Evolutionary conservation across 2,797 vertebrate species (phyloP).

Genomic region (Dermochelys coriacea): DNA sequence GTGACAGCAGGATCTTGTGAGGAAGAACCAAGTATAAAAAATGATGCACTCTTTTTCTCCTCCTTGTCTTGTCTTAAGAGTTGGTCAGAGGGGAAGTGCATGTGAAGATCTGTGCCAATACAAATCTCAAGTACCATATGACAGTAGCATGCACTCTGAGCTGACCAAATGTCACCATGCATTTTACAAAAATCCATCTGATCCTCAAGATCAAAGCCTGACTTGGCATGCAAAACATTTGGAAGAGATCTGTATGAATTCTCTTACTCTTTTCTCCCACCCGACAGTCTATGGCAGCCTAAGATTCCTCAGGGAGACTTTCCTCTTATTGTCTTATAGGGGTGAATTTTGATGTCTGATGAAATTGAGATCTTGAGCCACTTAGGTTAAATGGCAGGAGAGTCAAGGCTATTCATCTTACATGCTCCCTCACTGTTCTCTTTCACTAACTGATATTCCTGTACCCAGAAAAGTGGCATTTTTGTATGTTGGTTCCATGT

Average conservation of each 20-base stretch:
- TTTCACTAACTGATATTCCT: not conserved
- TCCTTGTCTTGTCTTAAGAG: not conserved
- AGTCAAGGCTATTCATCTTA: not conserved
- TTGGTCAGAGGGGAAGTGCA: not conserved
- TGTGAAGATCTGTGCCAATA: not conserved
- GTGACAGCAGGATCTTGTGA: not conserved
- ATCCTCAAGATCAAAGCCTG: not conserved
- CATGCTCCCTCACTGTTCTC: not conserved
- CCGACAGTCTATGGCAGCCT: not conserved
- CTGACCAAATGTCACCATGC: not conserved
- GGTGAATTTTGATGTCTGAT: not conserved
- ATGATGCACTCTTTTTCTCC: not conserved
- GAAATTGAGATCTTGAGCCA: not conserved
- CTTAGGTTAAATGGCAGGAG: not conserved
- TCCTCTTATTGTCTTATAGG: not conserved
- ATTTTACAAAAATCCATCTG: not conserved
- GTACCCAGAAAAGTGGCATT: not conserved
- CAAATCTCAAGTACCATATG: not conserved
- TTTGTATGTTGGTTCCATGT: not conserved
- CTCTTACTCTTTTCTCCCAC: not conserved
- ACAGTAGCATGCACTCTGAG: not conserved
- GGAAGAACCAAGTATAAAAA: not conserved
- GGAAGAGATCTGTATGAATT: not conserved
- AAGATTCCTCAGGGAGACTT: not conserved
- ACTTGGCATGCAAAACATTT: not conserved